A percentile compares a stretch with the other conserved stretches of the same genome.
Evolutionary conservation across 1,140 invertebrate species (phyloP).

Genomic region (Procambarus clarkii): DNA sequence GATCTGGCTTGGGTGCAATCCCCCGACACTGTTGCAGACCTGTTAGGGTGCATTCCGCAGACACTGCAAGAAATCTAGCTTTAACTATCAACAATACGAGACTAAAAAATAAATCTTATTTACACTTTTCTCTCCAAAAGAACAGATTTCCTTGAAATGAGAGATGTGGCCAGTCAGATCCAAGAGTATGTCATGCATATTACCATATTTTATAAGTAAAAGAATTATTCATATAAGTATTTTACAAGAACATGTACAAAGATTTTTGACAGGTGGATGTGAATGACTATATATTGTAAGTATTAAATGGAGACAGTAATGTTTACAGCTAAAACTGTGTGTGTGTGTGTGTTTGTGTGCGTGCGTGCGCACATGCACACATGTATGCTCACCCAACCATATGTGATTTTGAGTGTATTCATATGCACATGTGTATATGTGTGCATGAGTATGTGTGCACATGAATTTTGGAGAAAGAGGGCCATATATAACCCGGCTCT

Average conservation of each 20-base stretch:
- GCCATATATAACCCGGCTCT: background rate
- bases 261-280: background rate
- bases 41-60: slow-evolving; percentile 32
- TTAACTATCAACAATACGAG: slow-evolving; percentile 62
- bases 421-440: too few species aligned
- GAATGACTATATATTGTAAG: background rate
- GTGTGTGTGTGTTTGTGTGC: too few species aligned
- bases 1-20: slow-evolving; percentile 28
- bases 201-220: background rate
- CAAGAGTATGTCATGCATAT: background rate
- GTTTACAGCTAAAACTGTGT: background rate
- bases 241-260: slow-evolving; percentile 14
- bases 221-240: background rate
- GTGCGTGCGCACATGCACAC: too few species aligned
- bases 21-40: slow-evolving; percentile 42
- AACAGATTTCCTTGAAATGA: slow-evolving; percentile 33
- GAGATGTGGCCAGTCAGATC: slow-evolving; percentile 23
- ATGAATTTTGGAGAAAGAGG: background rate
- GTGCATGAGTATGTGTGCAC: background rate
- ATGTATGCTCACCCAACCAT: too few species aligned
- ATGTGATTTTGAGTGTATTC: too few species aligned
- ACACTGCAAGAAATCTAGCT: slow-evolving; percentile 44
- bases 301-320: background rate
- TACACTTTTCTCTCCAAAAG: slow-evolving; percentile 54
- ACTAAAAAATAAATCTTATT: slow-evolving; percentile 70